Percentiles rank a stretch among this genome's conserved stretches.
These are phyloP conservation scores for Melanotaenia maccullochi DNA, from an alignment of 2,797 vertebrate species.

Conservation along the genomic window DNA sequence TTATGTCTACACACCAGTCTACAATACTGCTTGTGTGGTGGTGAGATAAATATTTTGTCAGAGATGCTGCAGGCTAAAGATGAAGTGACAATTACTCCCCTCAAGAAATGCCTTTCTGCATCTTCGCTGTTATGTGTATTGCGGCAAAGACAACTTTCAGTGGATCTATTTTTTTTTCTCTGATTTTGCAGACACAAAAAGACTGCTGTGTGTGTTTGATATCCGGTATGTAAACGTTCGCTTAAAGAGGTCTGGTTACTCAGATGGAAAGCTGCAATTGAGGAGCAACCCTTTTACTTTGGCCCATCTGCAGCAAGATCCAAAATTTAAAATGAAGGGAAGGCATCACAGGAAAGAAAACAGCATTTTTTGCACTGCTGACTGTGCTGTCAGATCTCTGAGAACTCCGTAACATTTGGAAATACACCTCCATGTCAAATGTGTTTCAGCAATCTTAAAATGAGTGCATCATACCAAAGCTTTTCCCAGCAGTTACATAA, in stretches of 20 bases:
- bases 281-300: constrained; percentile 52
- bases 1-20: constrained; percentile 67
- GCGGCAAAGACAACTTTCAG: constrained; percentile 38
- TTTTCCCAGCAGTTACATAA: constrained; percentile 56
- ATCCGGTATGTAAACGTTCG: constrained; percentile 30
- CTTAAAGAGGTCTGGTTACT: constrained; percentile 37
- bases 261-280: constrained; percentile 42
- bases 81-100: constrained; percentile 75
- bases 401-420: constrained; percentile 64
- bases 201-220: constrained; percentile 19
- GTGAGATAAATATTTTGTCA: constrained; percentile 79
- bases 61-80: constrained; percentile 67
- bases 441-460: constrained; percentile 68
- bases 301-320: constrained; percentile 51
- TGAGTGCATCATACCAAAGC: constrained; percentile 60
- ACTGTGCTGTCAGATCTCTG: constrained; percentile 34
- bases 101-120: constrained; percentile 53
- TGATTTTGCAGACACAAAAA: constrained; percentile 51
- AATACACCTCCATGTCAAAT: constrained; percentile 62
- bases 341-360: constrained; percentile 46
- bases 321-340: constrained; percentile 55
- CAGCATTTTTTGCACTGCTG: constrained; percentile 50
- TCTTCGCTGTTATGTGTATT: constrained; percentile 48
- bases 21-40: constrained; percentile 52
- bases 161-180: constrained; percentile 29